Evolutionary conservation across 2,888 invertebrate genomes (phyloP).

Genomic region (Catocala nupta): DNA sequence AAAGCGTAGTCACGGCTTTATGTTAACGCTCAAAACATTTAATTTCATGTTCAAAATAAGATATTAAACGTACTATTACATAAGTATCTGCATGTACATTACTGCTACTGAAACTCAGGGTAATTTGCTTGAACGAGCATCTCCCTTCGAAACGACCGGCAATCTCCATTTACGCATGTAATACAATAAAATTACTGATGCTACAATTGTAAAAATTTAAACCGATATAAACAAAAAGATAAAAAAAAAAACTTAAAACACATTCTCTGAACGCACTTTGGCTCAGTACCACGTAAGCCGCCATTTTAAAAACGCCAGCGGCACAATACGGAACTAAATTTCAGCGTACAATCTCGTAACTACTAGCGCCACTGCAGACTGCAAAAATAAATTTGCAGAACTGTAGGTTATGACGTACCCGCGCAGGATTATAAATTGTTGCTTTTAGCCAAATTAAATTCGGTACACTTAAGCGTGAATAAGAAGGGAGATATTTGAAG

Average conservation of each 20-base stretch:
- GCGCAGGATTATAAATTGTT: conserved; percentile 63
- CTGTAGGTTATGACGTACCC: conserved; percentile 49
- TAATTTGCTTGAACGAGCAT: conserved; percentile 24
- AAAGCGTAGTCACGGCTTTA: no score
- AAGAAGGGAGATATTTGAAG: conserved; percentile 24
- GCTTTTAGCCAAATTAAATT: conserved; percentile 68
- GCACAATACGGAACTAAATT: conserved; percentile 37
- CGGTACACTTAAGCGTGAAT: conserved; percentile 49
- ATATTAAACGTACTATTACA: conserved; percentile 17
- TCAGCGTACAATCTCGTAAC: conserved; percentile 22
- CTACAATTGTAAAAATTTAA: conserved; percentile 39
- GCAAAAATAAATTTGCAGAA: conserved; percentile 45
- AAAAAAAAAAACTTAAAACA: conserved; percentile 31
- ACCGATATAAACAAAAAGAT: conserved; percentile 43
- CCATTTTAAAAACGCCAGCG: conserved; percentile 28
- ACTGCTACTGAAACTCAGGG: conserved; percentile 27
- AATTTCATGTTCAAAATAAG: conserved; percentile 11
- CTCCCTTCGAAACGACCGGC: conserved; percentile 1
- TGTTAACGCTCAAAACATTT: conserved; percentile 1
- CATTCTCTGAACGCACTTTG: conserved; percentile 39
- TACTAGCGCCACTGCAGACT: conserved; percentile 39
- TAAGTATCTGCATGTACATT: conserved; percentile 14
- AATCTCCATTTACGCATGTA: conserved; percentile 36
- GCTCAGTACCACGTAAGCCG: conserved; percentile 32
- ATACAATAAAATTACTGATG: conserved; percentile 20